Percentiles rank a stretch among this genome's conserved stretches.
Conservation (phyloP, 2,797 vertebrate species). For the Ispidina lecontei region DNA sequence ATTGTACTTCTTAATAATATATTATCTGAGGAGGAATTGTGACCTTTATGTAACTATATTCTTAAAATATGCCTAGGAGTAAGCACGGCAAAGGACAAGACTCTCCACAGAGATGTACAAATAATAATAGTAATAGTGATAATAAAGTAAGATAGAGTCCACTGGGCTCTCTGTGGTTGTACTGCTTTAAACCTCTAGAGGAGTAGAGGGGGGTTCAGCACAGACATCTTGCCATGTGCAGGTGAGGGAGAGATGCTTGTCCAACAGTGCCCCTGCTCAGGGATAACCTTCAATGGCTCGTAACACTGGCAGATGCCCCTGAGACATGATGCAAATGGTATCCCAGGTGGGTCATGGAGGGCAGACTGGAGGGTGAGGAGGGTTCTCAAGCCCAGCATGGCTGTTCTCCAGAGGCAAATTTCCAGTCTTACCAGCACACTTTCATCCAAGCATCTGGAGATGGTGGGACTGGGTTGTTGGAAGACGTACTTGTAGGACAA, state of each 20-base stretch:
- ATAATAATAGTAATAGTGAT: background rate
- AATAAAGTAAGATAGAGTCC: background rate
- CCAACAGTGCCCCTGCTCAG: background rate
- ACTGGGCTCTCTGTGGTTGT: background rate
- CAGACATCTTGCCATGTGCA: accelerated
- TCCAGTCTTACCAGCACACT: background rate
- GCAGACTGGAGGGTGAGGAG: background rate
- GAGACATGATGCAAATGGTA: background rate
- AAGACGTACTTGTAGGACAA: background rate
- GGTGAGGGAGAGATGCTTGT: background rate
- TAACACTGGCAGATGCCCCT: background rate
- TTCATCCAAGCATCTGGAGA: background rate
- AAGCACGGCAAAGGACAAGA: background rate
- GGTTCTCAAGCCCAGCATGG: accelerated
- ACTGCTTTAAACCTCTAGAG: background rate
- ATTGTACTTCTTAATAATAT: background rate
- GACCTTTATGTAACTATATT: background rate
- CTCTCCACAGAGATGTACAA: background rate
- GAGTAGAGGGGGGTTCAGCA: background rate
- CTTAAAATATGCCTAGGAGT: background rate
- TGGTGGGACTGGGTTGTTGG: background rate
- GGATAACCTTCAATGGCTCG: background rate
- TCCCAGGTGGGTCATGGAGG: background rate
- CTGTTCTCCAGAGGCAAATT: background rate
- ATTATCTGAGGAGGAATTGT: background rate